Base-by-base conservation (phyloP, 2,888 invertebrate species). In the Subacronicta megacephala region DNA sequence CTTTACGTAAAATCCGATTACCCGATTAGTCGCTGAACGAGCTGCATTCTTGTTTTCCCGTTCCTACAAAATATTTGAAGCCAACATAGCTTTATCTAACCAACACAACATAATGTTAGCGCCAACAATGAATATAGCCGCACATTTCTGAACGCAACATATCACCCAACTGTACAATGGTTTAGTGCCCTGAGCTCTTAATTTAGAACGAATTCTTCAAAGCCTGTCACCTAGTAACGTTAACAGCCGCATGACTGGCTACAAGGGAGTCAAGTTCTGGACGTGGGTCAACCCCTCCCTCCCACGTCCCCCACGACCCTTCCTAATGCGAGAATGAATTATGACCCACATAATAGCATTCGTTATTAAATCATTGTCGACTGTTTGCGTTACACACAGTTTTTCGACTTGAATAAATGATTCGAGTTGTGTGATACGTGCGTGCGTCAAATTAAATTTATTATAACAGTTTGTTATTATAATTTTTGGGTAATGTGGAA, bases 251-350 rank as follows among this genome's bases (percentile, higher is more conserved):
- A 59, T 63, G 72, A 75, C 79, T 74, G 63, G 71, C 70, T 66
- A 68, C 73, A 63, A 54, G 46, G 64, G 51, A 53, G 53, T 52
- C 41, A 59, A 61, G 40, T 64, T 66, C 44, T 57, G 51, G 59
- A 69, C 73, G 66, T 57, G 66, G 71, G 75, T 73, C 62, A 59
- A 40, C 38, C 41, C 41, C 37, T n/a, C 17, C 38, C 42, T 35
- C 15, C 45, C 68, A 62, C 51, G 41, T 9, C 26, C 9, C 61
- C 64, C 62, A 42, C 43, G 60, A 55, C 64, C 69, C 72, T 57
- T 61, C 77, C 81, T 85, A 87, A 87, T 85, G 84, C 78, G 83
- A 84, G 83, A 84, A 87, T 87, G 85, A 87, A 83, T 84, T 84
- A 86, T 84, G 83, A 79, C 78, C 80, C 72, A 63, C 74, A 78